phyloP scores from a whole-genome alignment of 2,797 vertebrate genomes.

The Crypturellus tataupa region DNA sequence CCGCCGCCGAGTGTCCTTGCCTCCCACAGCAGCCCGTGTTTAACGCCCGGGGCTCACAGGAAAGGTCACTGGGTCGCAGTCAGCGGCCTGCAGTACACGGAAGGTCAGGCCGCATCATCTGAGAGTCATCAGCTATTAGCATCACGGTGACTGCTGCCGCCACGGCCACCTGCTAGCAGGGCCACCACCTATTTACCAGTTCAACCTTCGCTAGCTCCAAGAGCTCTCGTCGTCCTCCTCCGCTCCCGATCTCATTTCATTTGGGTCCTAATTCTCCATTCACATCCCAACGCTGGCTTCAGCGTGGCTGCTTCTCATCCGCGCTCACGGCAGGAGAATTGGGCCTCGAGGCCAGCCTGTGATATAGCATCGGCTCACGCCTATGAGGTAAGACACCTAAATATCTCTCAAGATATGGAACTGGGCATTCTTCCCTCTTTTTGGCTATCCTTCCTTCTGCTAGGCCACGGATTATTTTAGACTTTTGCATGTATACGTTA shows the following conservation, averaged over 20 bases:
- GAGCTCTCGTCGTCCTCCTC: not conserved
- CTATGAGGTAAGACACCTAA: not conserved
- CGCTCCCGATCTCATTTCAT: not conserved
- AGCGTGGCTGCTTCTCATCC: not conserved
- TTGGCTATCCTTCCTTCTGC: not conserved
- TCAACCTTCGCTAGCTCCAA: not conserved
- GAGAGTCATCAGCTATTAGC: not conserved
- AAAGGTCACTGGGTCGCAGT: not conserved
- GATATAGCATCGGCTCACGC: not conserved
- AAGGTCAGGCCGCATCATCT: not conserved
- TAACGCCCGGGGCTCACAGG: not conserved
- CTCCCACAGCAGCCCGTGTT: not conserved
- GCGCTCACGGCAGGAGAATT: not conserved
- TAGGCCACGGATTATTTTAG: slow-evolving; percentile 16
- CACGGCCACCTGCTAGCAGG: not conserved
- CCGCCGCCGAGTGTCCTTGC: not conserved
- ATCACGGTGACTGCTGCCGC: not conserved
- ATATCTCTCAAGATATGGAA: not conserved
- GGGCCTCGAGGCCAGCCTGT: not conserved
- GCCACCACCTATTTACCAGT: slow-evolving; percentile 19
- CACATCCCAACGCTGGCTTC: accelerated
- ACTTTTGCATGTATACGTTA: not conserved
- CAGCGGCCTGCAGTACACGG: not conserved
- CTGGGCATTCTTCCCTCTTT: not conserved
- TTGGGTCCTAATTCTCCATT: not conserved